Base-by-base conservation (phyloP, 2,113 vertebrate genomes). In the Piprites chloris region DNA sequence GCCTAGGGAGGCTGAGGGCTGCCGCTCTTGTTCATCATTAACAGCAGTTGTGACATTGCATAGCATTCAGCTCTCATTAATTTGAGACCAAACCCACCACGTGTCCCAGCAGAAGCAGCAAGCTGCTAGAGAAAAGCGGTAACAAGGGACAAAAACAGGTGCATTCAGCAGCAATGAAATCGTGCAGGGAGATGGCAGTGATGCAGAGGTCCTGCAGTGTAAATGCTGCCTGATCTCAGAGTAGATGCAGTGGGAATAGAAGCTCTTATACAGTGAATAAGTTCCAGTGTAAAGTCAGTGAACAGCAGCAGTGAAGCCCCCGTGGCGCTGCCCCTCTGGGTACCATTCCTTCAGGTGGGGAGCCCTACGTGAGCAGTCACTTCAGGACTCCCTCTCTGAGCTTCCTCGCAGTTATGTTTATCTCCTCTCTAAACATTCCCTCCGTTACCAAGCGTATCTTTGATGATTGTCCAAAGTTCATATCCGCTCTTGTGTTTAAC, bases 351-450 rank as follows among this genome's bases (percentile, higher is more conserved):
- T 71, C 65, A 74, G 32, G 11, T 47, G 27, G 14, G 10, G 56
- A 8, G 7, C 28, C 88, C 24, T 32, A 0, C 21, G n/a, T 49
- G 55, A 88, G 19, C 35, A 44, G 87, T 30, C 26, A n/a, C 35
- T 91, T 77, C 44, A 61, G 68, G 80, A 74, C 28, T 37, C 28
- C 6, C 11, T n/a, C 33, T 44, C 56, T 53, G 73, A 17, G 69
- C 83, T 78, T 92, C 69, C 77, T 81, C 3, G 4, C 47, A 41
- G 37, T 61, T 35, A 37, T 94, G 88, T 96, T 97, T 97, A 96
- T 96, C 73, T 94, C 27, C 90, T 95, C 74, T 94, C 93, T 87
- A 96, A 97, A 96, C 96, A 95, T 81, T 89, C 76, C 66, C 91
- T 52, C 47, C 59, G 68, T 90, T 93, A 90, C 62, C 76, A 30